Evolutionary conservation across 1,140 invertebrate genomes (phyloP), one percentile per base, ranked within the genome.

Genomic region (Spodoptera frugiperda): DNA sequence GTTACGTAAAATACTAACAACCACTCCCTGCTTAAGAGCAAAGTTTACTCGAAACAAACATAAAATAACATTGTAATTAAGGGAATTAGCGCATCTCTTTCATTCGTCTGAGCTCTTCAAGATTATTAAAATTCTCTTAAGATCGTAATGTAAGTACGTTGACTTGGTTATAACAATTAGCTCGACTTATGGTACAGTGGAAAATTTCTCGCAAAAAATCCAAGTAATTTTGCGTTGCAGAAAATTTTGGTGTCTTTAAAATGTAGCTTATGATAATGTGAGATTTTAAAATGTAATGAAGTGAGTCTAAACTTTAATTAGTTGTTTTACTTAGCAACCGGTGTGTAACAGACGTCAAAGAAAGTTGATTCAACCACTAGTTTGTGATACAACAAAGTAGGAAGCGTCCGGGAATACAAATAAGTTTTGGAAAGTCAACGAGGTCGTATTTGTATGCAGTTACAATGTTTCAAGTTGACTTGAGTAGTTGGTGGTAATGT

Each of bases 301-400:
- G n/a, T 71, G 55, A 25, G 21, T 33, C 9, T 25, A 55, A 71
- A 71, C 51, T 71, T 71, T 71, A 71, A 71, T 71, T 71, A 71
- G 67, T 71, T 54, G 9, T 15, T 54, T 8, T 15, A 55, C 51
- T 71, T 55, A 71, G 54, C 67, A 71, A n/a, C 5, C 8, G n/a
- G n/a, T n/a, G 51, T 54, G 21, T 3, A 49, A 49, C 51, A 55
- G 30, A 54, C 51, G 30, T 71, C 67, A 71, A 71, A 71, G 67
- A 71, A 71, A 44, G 67, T 71, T 55, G 21, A 71, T 30, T 71
- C 49, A 55, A 54, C 51, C 49, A 53, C 51, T 71, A 71, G 67
- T 55, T 71, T 71, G 51, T 71, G 49, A 71, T 71, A 71, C 67
- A 71, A 71, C 51, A 55, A 71, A 53, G 67, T 71, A 39, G 49